A percentile compares a stretch with the other conserved stretches of the same genome.
Conservation (phyloP, 2,113 vertebrate genomes). For the Dolichotis patagonum region DNA sequence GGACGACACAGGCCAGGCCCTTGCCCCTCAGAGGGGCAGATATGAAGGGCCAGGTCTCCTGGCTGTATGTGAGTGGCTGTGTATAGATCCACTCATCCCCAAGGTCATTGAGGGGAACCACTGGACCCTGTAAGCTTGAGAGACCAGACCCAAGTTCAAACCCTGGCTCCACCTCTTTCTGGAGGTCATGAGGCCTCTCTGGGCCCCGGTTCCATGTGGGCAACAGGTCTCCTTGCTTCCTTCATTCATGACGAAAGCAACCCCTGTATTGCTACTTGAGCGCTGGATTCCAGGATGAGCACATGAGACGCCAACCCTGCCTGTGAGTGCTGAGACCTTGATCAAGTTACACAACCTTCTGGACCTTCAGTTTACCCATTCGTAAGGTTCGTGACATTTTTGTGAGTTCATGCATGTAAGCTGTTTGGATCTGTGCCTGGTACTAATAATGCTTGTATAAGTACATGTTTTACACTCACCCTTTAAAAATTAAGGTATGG, state of each 20-base stretch:
- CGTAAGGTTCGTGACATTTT: neutral
- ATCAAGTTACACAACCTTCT: neutral
- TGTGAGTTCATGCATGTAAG: neutral
- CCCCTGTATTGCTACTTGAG: neutral
- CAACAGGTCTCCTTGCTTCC: neutral
- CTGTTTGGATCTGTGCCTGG: neutral
- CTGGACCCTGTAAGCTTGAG: neutral
- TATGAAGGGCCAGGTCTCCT: neutral
- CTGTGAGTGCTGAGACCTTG: too few relatives aligned
- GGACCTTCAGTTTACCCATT: neutral
- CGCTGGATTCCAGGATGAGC: fast-evolving
- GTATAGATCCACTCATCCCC: fast-evolving
- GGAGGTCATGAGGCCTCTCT: neutral
- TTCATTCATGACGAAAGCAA: neutral
- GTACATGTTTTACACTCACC: neutral
- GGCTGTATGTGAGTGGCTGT: neutral
- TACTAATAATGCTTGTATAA: neutral
- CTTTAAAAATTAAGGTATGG: neutral
- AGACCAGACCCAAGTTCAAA: neutral
- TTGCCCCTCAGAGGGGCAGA: neutral
- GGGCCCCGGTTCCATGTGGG: neutral
- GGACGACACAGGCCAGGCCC: too few relatives aligned
- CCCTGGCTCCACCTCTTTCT: neutral
- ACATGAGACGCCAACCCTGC: neutral
- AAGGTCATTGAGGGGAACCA: neutral